Percentiles rank a stretch among this genome's conserved stretches.
These are phyloP conservation scores for Theodoxus fluviatilis DNA, from an alignment of 2,888 invertebrate species.

Conservation along the genomic window DNA sequence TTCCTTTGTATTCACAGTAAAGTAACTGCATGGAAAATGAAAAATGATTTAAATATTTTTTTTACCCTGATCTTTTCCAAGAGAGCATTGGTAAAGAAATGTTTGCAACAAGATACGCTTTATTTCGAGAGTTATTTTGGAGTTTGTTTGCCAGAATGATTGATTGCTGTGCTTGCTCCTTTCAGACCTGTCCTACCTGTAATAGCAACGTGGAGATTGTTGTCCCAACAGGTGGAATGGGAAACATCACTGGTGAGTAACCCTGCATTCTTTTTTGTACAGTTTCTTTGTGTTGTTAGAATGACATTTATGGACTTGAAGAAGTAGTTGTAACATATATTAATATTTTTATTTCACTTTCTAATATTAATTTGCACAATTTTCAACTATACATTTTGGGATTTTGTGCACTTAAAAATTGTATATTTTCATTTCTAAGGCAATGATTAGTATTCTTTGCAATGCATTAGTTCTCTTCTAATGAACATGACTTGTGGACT, in stretches of 20 bases:
- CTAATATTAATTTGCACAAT: no score
- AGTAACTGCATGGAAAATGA: no score
- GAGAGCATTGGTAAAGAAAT: no score
- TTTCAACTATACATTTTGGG: no score
- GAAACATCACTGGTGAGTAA: slow-evolving; percentile 65
- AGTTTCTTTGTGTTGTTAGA: background rate
- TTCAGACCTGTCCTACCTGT: slow-evolving; percentile 51
- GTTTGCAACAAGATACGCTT: no score
- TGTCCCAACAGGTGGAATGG: slow-evolving; percentile 68
- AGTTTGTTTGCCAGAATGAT: background rate
- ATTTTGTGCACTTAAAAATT: no score
- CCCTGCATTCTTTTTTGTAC: background rate
- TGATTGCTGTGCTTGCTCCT: background rate
- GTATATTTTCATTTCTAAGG: no score
- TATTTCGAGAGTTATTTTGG: no score
- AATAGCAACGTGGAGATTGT: slow-evolving; percentile 62
- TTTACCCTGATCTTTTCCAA: background rate
- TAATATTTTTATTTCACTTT: background rate
- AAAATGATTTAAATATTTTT: background rate
- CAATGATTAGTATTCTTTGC: no score
- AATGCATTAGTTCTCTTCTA: no score
- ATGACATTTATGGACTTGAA: background rate
- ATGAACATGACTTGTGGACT: no score
- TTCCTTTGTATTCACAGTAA: no score
- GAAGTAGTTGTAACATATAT: background rate